A percentile compares a stretch with the other conserved stretches of the same genome.
Evolutionary conservation across 2,113 vertebrate genomes (phyloP).

Genomic region (Microtus ochrogaster): DNA sequence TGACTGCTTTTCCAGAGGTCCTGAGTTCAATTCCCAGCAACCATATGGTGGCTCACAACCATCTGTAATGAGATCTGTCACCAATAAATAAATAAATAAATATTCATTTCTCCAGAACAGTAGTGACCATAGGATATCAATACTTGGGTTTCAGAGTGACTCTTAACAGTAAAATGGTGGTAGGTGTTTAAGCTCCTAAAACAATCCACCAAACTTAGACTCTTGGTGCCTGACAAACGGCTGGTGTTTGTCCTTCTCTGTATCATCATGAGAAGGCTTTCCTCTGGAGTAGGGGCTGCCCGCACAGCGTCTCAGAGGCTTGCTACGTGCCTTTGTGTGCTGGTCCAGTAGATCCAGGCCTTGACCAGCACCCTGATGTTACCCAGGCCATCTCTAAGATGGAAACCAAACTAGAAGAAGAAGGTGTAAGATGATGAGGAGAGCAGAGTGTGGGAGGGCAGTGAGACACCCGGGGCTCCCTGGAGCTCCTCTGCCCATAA

Average conservation of each 20-base stretch:
- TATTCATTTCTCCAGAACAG: background rate
- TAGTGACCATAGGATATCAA: background rate
- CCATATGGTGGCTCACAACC: too few relatives aligned
- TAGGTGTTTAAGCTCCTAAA: background rate
- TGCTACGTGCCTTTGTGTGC: background rate
- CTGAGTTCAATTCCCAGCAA: too few relatives aligned
- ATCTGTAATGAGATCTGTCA: too few relatives aligned
- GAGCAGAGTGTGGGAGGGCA: background rate
- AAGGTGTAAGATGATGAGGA: background rate
- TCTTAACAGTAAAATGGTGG: background rate
- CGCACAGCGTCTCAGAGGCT: background rate
- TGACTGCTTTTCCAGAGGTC: too few relatives aligned
- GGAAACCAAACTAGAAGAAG: background rate
- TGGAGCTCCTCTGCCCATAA: background rate
- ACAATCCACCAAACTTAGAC: background rate
- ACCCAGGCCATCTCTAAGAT: background rate
- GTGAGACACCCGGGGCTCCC: background rate
- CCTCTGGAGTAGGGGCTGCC: background rate
- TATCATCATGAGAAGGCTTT: background rate
- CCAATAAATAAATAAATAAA: too few relatives aligned
- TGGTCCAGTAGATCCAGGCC: too few relatives aligned
- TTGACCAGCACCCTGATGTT: background rate
- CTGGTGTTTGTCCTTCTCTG: background rate
- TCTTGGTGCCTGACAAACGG: background rate
- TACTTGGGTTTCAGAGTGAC: background rate